A percentile compares a stretch with the other conserved stretches of the same genome.
Conservation (phyloP, 35 echinoderm and acorn worm species). For the Diadema setosum region DNA sequence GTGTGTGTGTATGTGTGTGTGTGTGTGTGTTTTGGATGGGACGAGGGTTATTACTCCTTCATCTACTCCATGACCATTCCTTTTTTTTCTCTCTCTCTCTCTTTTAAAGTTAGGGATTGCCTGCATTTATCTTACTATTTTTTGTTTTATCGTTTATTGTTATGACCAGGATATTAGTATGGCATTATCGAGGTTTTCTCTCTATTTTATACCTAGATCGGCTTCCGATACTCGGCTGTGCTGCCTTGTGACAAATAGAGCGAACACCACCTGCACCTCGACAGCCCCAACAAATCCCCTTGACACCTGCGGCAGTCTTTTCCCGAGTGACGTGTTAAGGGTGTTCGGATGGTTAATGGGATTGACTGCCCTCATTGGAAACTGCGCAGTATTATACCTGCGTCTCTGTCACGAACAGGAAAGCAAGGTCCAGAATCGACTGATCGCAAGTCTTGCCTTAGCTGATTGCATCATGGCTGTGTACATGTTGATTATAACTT, state of each 20-base stretch:
- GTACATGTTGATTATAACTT: conserved; percentile 59
- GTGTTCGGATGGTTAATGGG: conserved; percentile 72
- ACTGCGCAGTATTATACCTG: conserved; percentile 57
- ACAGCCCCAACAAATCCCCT: conserved; percentile 12
- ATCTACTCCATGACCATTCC: too few species aligned
- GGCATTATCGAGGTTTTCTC: too few species aligned
- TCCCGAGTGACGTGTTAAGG: conserved; percentile 27
- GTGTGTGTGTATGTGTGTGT: too few species aligned
- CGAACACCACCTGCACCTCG: neutral
- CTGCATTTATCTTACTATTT: too few species aligned
- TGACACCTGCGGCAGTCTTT: conserved; percentile 30
- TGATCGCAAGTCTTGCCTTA: conserved; percentile 38
- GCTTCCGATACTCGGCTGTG: neutral
- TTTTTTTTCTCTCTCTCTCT: too few species aligned
- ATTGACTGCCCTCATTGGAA: conserved; percentile 64
- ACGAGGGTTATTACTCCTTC: too few species aligned
- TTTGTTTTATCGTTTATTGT: too few species aligned
- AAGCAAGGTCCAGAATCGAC: neutral
- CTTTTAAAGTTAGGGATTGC: too few species aligned
- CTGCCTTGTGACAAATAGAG: neutral
- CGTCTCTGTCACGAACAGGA: neutral
- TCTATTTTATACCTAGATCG: too few species aligned
- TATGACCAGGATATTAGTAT: too few species aligned
- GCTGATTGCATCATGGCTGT: conserved; percentile 30
- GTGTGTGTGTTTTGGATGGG: too few species aligned